Evolutionary conservation across 1,140 invertebrate genomes (phyloP).

Genomic region (Listronotus oregonensis): DNA sequence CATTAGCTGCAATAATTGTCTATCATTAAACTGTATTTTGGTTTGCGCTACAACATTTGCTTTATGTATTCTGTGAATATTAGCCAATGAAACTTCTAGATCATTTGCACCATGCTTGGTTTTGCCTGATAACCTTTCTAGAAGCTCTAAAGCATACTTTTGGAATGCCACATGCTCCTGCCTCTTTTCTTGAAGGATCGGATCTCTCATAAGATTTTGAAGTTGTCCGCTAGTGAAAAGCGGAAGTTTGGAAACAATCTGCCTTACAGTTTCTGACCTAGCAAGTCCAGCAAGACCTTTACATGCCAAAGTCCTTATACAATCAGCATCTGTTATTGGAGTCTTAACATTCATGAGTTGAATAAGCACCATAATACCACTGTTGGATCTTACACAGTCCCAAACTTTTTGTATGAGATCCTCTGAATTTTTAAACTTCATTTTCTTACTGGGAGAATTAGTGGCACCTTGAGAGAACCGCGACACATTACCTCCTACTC

Average conservation of each 20-base stretch:
- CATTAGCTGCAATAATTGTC: constrained; percentile 90
- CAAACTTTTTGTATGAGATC: constrained; percentile 89
- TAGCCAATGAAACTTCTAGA: constrained; percentile 81
- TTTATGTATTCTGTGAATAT: constrained; percentile 79
- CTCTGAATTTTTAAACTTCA: constrained; percentile 75
- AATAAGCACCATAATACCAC: constrained; percentile 92
- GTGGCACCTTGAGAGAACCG: constrained; percentile 62
- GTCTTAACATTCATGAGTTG: constrained; percentile 88
- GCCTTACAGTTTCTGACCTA: constrained; percentile 86
- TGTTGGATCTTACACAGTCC: constrained; percentile 90
- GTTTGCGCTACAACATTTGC: constrained; percentile 96
- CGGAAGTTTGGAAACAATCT: constrained; percentile 95
- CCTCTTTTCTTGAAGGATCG: constrained; percentile 93
- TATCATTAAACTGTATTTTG: constrained; percentile 90
- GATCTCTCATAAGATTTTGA: constrained; percentile 92
- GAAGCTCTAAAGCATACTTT: constrained; percentile 88
- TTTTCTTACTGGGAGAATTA: constrained; percentile 74
- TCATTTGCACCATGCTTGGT: constrained; percentile 77
- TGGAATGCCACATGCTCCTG: constrained; percentile 96
- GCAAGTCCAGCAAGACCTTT: constrained; percentile 90
- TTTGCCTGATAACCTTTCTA: constrained; percentile 91
- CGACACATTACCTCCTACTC: constrained; percentile 68
- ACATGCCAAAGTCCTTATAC: constrained; percentile 88
- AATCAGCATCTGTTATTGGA: constrained; percentile 96
- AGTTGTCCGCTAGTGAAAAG: constrained; percentile 92